Conservation (phyloP, 2,113 vertebrate genomes). For the Orthonyx spaldingii region DNA sequence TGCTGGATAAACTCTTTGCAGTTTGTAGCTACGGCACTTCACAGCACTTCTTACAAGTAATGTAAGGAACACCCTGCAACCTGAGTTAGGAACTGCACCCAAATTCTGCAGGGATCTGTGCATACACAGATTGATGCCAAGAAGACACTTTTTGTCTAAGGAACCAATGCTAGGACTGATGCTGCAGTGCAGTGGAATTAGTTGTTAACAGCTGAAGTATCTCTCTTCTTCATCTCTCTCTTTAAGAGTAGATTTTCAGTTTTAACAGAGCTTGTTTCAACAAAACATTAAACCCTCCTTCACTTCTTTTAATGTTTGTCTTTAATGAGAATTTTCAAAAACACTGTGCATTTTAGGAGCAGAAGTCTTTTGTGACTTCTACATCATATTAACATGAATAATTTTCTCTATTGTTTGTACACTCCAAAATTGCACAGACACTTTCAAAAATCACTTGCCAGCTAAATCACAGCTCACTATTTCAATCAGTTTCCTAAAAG, state of each 20-base stretch:
- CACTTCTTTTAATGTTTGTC: neutral
- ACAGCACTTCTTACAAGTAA: neutral
- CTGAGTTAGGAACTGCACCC: neutral
- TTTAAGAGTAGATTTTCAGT: neutral
- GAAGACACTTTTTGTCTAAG: neutral
- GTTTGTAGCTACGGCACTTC: neutral
- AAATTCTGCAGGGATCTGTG: neutral
- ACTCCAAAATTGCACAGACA: neutral
- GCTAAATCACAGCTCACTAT: neutral
- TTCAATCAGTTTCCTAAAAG: neutral
- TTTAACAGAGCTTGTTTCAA: neutral
- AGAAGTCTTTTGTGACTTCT: neutral
- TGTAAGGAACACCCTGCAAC: neutral
- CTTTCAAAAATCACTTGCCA: neutral
- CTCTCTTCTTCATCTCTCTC: neutral
- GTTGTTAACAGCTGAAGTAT: neutral
- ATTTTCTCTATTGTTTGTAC: neutral
- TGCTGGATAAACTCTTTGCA: neutral
- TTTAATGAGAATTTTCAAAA: neutral
- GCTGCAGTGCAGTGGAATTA: neutral
- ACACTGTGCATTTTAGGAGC: neutral
- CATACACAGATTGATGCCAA: neutral
- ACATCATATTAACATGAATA: neutral
- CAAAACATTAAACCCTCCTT: neutral
- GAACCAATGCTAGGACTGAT: neutral